Evolutionary conservation across 2,797 vertebrate species (phyloP).

Genomic region (Syndactyla subalaris): DNA sequence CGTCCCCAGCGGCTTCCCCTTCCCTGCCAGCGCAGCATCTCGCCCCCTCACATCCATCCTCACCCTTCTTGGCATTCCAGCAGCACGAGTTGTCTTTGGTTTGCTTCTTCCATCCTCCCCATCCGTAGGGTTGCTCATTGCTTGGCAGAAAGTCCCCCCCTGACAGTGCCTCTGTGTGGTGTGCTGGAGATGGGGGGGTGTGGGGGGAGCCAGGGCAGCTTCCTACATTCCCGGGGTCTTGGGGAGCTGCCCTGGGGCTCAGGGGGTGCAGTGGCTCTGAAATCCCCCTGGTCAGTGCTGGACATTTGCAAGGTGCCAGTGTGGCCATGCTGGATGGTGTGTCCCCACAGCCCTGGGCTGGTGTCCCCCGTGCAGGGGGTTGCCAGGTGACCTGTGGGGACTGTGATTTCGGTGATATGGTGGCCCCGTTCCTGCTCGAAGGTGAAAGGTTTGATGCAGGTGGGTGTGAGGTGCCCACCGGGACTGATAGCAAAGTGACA

Average conservation of each 20-base stretch:
- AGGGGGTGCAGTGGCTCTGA: not conserved
- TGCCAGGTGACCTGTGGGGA: accelerated
- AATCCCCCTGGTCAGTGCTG: not conserved
- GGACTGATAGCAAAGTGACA: not conserved
- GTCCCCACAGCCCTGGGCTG: not conserved
- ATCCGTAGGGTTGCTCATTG: not conserved
- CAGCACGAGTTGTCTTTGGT: constrained; percentile 57
- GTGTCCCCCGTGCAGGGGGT: accelerated
- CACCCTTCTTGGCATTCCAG: constrained; percentile 55
- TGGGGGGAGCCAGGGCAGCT: not conserved
- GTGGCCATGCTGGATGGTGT: accelerated
- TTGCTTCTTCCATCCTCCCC: constrained; percentile 44
- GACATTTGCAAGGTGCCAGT: accelerated
- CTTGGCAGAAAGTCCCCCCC: not conserved
- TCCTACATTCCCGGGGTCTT: accelerated
- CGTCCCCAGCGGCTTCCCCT: not conserved
- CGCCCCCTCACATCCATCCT: constrained; percentile 31
- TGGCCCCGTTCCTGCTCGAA: accelerated
- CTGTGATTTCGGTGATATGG: accelerated
- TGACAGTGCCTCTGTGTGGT: not conserved
- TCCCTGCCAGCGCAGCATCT: constrained; percentile 11
- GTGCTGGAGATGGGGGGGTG: not conserved
- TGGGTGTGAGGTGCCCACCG: accelerated
- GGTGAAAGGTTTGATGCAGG: not conserved
- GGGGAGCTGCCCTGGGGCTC: not conserved